Conservation (phyloP, 2,888 invertebrate species). For the Polydesmus complanatus region DNA sequence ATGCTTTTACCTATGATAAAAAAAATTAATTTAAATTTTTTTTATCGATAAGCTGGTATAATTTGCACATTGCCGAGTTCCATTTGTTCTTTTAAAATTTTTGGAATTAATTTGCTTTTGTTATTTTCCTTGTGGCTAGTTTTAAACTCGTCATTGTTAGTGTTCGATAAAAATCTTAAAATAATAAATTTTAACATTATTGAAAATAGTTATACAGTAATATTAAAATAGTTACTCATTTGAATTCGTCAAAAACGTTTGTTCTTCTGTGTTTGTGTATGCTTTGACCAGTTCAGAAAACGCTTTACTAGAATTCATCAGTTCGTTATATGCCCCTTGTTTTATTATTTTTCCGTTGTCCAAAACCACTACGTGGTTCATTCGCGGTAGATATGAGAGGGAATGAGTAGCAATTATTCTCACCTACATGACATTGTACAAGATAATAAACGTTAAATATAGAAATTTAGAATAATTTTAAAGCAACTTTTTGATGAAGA, state of each 20-base stretch:
- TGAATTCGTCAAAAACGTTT: background rate
- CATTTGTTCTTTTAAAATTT: background rate
- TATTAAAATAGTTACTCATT: background rate
- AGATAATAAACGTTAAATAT: no score
- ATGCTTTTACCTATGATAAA: background rate
- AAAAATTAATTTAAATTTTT: background rate
- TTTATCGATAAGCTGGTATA: background rate
- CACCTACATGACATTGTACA: slow-evolving; percentile 27
- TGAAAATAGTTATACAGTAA: background rate
- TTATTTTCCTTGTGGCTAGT: no score
- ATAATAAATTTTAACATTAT: background rate
- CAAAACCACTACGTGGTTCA: slow-evolving; percentile 44
- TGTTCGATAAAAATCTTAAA: background rate
- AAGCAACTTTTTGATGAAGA: slow-evolving; percentile 28
- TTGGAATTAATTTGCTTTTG: background rate
- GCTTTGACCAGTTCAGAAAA: background rate
- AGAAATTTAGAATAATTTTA: no score
- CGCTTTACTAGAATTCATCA: background rate
- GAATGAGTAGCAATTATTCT: background rate
- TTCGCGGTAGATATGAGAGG: slow-evolving; percentile 40
- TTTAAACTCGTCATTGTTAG: background rate
- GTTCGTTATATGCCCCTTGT: slow-evolving; percentile 30
- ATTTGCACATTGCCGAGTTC: background rate
- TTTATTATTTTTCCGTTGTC: slow-evolving; percentile 42
- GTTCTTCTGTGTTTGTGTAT: background rate